A percentile compares a stretch with the other conserved stretches of the same genome.
phyloP scores from a whole-genome alignment of 2,113 vertebrate species.

The Chamaea fasciata region DNA sequence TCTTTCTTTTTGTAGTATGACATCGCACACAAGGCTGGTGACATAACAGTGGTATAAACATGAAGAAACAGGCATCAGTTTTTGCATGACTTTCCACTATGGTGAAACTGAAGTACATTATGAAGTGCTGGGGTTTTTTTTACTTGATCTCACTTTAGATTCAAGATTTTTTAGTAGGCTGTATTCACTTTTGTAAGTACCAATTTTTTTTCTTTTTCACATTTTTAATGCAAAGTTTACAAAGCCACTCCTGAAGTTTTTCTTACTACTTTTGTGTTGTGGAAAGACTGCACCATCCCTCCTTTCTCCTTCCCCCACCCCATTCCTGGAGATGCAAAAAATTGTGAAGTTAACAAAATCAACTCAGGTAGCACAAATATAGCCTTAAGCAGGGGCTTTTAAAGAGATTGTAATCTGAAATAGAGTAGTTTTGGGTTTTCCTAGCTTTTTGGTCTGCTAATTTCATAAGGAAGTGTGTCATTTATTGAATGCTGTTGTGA shows the following conservation, averaged over 20 bases:
- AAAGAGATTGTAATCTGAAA: neutral
- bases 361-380: neutral
- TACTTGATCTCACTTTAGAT: conserved; percentile 45
- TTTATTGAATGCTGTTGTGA: neutral
- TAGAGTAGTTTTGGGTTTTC: neutral
- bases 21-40: conserved; percentile 67
- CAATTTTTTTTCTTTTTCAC: conserved; percentile 54
- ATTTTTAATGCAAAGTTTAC: conserved; percentile 63
- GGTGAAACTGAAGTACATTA: conserved; percentile 66
- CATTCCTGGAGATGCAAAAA: neutral
- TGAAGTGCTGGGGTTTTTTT: conserved; percentile 19
- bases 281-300: neutral
- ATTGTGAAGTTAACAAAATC: neutral
- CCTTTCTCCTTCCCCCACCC: neutral
- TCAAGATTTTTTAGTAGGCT: conserved; percentile 48
- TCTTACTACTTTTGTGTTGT: conserved; percentile 40
- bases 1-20: conserved; percentile 74
- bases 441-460: neutral
- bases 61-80: conserved; percentile 57
- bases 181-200: conserved; percentile 63
- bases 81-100: conserved; percentile 56
- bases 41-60: conserved; percentile 74
- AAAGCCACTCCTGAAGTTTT: conserved; percentile 35
- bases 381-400: neutral
- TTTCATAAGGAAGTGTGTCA: neutral